Evolutionary conservation across 2,113 vertebrate genomes (phyloP).

Genomic region (Notarius quadriscutis): DNA sequence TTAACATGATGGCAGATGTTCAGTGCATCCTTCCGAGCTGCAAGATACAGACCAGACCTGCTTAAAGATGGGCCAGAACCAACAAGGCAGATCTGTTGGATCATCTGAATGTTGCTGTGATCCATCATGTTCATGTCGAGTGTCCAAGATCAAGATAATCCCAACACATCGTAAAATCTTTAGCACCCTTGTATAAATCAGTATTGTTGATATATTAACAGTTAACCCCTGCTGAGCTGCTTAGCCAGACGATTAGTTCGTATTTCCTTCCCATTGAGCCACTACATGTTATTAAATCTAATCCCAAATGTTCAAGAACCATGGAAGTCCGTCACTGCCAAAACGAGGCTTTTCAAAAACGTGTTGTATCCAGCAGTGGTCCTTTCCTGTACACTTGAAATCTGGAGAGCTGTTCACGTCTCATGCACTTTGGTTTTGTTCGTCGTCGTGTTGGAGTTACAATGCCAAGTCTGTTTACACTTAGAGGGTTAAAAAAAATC

Average conservation of each 20-base stretch:
- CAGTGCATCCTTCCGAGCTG: neutral
- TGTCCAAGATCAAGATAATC: neutral
- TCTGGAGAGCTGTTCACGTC: constrained; percentile 27
- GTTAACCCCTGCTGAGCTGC: neutral
- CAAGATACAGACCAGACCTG: neutral
- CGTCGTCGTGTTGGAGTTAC: neutral
- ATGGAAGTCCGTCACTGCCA: constrained; percentile 27
- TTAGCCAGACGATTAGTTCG: neutral
- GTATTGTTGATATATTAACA: neutral
- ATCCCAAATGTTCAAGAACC: neutral
- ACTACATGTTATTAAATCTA: neutral
- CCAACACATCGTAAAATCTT: too few relatives aligned
- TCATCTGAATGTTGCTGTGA: neutral
- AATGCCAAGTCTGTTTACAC: constrained; percentile 1
- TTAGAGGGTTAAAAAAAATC: neutral
- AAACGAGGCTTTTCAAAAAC: constrained; percentile 17
- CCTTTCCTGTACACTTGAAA: constrained; percentile 14
- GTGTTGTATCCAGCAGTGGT: neutral
- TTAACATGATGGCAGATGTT: constrained; percentile 13
- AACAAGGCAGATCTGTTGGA: neutral
- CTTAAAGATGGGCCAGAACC: neutral
- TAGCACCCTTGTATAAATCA: neutral
- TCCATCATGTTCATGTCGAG: too few relatives aligned
- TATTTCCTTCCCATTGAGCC: neutral
- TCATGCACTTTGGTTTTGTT: constrained; percentile 34